A percentile compares a stretch with the other conserved stretches of the same genome.
Evolutionary conservation across 2,113 vertebrate species (phyloP).

Genomic region (Urocitellus parryii): DNA sequence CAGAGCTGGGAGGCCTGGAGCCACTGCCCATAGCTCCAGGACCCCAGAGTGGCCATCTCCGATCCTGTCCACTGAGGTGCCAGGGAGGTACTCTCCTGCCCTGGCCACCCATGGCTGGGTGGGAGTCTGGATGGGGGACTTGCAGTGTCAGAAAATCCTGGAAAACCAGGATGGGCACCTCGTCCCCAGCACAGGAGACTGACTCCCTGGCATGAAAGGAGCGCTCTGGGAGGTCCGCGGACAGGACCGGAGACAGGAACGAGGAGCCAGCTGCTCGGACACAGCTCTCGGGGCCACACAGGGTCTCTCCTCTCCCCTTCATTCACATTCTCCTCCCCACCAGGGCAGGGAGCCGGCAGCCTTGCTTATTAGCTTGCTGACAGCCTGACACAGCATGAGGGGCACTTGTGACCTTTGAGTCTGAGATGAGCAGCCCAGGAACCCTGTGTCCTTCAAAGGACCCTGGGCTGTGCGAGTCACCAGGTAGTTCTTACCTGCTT

Average conservation of each 20-base stretch:
- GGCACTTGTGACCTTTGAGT: too few species aligned
- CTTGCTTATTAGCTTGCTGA: not conserved
- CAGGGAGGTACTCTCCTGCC: not conserved
- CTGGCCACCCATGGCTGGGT: accelerated
- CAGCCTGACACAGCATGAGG: not conserved
- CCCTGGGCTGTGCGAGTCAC: too few species aligned
- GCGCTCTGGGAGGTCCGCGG: not conserved
- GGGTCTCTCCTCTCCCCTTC: not conserved
- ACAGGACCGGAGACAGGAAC: accelerated
- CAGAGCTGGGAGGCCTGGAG: not conserved
- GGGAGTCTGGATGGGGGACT: not conserved
- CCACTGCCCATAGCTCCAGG: accelerated
- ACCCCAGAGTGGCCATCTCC: accelerated
- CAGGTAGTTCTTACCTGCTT: not conserved
- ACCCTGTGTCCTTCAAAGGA: not conserved
- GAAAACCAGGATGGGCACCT: too few species aligned
- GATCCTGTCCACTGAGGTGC: accelerated
- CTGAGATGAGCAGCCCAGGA: too few species aligned
- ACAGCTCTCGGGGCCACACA: accelerated
- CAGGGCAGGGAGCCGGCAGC: too few species aligned
- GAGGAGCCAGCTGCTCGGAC: accelerated
- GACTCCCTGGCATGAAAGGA: not conserved
- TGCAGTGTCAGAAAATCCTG: not conserved
- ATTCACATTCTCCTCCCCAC: not conserved
- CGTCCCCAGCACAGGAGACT: not conserved